Evolutionary conservation across 2,113 vertebrate genomes (phyloP).

Genomic region (Serinus canaria): DNA sequence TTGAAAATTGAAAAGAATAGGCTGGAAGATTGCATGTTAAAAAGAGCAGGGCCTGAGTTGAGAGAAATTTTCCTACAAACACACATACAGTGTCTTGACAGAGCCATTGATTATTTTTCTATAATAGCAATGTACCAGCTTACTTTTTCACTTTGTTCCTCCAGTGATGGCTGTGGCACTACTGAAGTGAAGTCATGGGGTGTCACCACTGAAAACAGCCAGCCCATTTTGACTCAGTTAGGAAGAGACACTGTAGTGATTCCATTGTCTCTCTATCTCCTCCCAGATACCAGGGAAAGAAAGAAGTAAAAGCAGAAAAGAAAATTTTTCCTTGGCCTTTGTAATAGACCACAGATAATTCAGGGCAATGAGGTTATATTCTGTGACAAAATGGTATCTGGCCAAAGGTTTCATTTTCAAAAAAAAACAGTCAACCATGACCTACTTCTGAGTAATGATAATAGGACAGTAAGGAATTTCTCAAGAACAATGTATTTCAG

Average conservation of each 20-base stretch:
- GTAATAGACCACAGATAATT: neutral
- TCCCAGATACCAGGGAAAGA: neutral
- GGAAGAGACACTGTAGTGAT: neutral
- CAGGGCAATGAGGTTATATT: neutral
- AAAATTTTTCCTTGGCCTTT: neutral
- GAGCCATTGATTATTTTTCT: neutral
- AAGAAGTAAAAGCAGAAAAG: neutral
- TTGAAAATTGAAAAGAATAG: neutral
- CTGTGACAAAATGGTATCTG: neutral
- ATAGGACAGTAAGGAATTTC: neutral
- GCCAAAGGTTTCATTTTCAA: neutral
- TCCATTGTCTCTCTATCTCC: neutral
- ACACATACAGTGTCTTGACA: neutral
- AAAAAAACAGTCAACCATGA: neutral
- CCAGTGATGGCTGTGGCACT: neutral
- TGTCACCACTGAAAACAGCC: neutral
- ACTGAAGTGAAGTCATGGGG: neutral
- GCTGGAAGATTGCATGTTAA: neutral
- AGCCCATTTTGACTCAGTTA: neutral
- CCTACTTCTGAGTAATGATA: neutral
- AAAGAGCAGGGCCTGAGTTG: neutral
- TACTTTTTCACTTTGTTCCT: neutral
- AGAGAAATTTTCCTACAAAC: neutral
- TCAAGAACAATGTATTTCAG: neutral
- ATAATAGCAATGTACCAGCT: neutral